phyloP scores from a whole-genome alignment of 1,140 invertebrate species.

The Pseudobourletiella spinata region DNA sequence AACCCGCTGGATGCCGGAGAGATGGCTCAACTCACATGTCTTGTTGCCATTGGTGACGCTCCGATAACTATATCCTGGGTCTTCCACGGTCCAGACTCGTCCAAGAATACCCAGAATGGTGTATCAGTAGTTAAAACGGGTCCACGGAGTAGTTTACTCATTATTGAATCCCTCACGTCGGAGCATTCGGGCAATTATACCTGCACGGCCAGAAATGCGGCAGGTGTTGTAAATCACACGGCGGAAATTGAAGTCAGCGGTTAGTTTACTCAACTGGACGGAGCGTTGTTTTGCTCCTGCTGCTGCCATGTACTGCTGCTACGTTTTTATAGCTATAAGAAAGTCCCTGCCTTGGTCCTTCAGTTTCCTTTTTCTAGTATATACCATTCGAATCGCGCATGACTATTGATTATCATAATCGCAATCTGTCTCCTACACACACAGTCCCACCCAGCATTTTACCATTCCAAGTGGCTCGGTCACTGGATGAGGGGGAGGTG shows the following conservation, averaged over 20 bases:
- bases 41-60: slow-evolving; percentile 73
- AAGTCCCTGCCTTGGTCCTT: too few species aligned
- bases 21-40: slow-evolving; percentile 55
- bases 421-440: slow-evolving; percentile 35
- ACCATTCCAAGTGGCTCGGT: slow-evolving; percentile 63
- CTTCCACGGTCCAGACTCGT: slow-evolving; percentile 25
- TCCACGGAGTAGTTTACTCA: slow-evolving; percentile 38
- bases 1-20: slow-evolving; percentile 39
- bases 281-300: too few species aligned
- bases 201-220: slow-evolving; percentile 44
- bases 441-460: slow-evolving; percentile 61
- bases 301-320: too few species aligned
- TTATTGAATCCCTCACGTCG: slow-evolving; percentile 51
- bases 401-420: too few species aligned
- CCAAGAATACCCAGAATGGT: slow-evolving; percentile 39
- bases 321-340: too few species aligned
- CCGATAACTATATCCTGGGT: slow-evolving; percentile 48
- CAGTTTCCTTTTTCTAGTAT: too few species aligned
- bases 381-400: too few species aligned
- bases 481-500: slow-evolving; percentile 49
- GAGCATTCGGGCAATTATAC: slow-evolving; percentile 52
- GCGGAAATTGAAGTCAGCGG: slow-evolving; percentile 57
- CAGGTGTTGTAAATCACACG: slow-evolving; percentile 9
- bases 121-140: slow-evolving; percentile 36
- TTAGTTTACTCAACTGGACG: too few species aligned